Percentiles rank a stretch among this genome's conserved stretches.
Evolutionary conservation across 2,797 vertebrate genomes (phyloP).

Genomic region (Ispidina picta): DNA sequence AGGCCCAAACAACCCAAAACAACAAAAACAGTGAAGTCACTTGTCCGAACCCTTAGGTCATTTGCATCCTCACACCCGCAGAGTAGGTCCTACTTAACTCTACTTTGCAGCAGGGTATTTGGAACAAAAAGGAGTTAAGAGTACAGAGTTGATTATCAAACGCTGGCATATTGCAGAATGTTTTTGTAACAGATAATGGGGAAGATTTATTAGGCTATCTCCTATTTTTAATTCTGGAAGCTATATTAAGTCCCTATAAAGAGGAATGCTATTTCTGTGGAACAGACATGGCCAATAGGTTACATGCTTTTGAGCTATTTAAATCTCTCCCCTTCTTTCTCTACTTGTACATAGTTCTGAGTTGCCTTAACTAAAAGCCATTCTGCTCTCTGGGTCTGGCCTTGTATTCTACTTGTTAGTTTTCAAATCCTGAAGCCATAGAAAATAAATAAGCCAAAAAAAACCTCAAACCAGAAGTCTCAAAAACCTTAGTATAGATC

Average conservation of each 20-base stretch:
- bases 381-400: not conserved
- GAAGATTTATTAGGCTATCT: not conserved
- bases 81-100: not conserved
- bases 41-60: not conserved
- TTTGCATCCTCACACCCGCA: not conserved
- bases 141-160: not conserved
- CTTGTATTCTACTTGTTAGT: not conserved
- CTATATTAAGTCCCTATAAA: constrained; percentile 7
- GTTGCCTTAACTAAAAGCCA: not conserved
- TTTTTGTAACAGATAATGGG: not conserved
- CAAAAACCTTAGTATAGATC: not conserved
- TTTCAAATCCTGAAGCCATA: not conserved
- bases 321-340: not conserved
- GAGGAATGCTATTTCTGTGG: constrained; percentile 3
- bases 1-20: not conserved
- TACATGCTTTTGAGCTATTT: constrained; percentile 58
- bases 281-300: not conserved
- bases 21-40: not conserved
- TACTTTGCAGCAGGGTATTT: not conserved
- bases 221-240: constrained; percentile 51
- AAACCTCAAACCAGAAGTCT: not conserved
- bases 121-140: not conserved
- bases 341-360: not conserved
- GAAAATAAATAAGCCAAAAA: not conserved
- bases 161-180: not conserved